Evolutionary conservation across 2,888 invertebrate species (phyloP).

Genomic region (Rotaria magnacalcarata): DNA sequence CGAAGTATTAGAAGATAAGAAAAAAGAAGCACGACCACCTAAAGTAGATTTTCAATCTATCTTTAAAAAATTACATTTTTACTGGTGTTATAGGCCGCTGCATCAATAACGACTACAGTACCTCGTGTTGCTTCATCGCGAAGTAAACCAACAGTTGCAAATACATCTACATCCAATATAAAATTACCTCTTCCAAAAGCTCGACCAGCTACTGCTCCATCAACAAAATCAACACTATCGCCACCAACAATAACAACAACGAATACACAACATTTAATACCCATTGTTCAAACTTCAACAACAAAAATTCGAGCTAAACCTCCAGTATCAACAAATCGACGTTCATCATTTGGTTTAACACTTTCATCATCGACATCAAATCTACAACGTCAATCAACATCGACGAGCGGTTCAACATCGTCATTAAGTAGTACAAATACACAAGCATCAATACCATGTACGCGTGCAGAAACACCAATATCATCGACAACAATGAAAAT

Average conservation of each 20-base stretch:
- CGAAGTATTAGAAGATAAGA: neutral
- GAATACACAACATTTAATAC: neutral
- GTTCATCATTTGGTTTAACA: neutral
- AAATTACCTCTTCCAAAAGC: neutral
- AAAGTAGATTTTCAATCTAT: neutral
- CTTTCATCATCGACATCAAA: neutral
- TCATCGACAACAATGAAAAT: neutral
- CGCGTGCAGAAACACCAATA: neutral
- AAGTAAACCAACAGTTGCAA: neutral
- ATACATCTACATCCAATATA: neutral
- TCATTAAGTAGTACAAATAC: conserved; percentile 12
- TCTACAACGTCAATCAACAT: neutral
- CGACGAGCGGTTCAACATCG: neutral
- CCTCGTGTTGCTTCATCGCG: neutral
- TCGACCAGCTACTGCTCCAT: neutral
- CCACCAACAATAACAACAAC: neutral
- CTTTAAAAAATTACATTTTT: neutral
- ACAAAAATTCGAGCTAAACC: neutral
- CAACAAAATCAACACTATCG: neutral
- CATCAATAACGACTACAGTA: neutral
- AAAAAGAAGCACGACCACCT: neutral
- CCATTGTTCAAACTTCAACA: neutral
- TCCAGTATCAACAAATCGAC: neutral
- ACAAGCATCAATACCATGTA: neutral
- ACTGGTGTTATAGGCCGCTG: neutral